Base-by-base conservation (phyloP, 2,113 vertebrate species). In the Notarius quadriscutis region DNA sequence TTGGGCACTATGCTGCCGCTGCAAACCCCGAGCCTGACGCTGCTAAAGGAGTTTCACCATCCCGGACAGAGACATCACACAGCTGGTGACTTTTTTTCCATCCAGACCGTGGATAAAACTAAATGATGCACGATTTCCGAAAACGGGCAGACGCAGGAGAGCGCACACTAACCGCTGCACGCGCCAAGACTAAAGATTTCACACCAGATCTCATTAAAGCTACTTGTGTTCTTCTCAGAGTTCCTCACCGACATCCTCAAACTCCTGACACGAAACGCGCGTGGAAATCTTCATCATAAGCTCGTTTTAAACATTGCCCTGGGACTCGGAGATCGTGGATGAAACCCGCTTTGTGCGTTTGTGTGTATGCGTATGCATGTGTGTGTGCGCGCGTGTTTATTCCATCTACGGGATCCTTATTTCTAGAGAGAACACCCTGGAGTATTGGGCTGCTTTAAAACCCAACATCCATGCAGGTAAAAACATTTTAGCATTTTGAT, bases 1-100 rank as follows among this genome's bases (percentile, higher is more conserved):
- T 48, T 65, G 62, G 41, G 81, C 82, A 53, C 82, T 84, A 69
- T 84, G 82, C 65, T 69, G 63, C 81, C 48, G 81, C 81, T 84
- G n/a, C 82, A 20, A 15, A 81, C 15, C 27, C 27, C 78, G n/a
- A 30, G 53, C 15, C 9, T 41, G 5, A 34, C 57, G 62, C 79
- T 57, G 14, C 79, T 57, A 25, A 22, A 41, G 79, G 79, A 81
- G 79, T 81, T 81, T 12, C 15, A 10, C 8, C 53, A 81, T 62
- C 79, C 62, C 60, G 48, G 62, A 67, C 22, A 30, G 50, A 14
- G 4, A 30, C 25, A 53, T 67, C 63, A 14, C 14, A 20, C 48
- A 5, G 5, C 63, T 27, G 62, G 11, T 2, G 63, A 84, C 82
- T 84, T 84, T 84, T 41, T 30, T 69, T 27, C 17, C n/a, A 30